Evolutionary conservation across 2,888 invertebrate genomes (phyloP), one percentile per base, ranked within the genome.

Genomic region (Therioaphis trifolii): DNA sequence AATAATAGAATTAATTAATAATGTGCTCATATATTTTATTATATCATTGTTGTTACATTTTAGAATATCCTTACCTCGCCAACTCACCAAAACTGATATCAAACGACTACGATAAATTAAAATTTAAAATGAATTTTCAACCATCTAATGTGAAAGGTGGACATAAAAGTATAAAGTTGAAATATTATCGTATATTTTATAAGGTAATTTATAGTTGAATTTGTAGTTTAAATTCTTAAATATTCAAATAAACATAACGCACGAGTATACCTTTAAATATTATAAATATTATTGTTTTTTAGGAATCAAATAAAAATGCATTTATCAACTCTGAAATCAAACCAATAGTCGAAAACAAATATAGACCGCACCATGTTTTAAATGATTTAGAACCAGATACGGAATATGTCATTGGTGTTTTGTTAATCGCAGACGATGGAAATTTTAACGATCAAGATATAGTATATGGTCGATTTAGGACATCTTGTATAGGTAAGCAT

Each of bases 141-240:
- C 7, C 40, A 4, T 15, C 24, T 58, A 75, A 75, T 43, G 40
- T 72, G n/a, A n/a, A 35, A n/a, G 21, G 5, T 0, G 74, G 55
- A 35, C 35, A 40, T 40, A 55, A 74, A 35, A 35, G 21, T 29
- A 35, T 35, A 1, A 74, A 29, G 12, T n/a, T 61, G 43, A 40
- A 58, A 58, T 75, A 75, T 43, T 75, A 58, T 58, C 75, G 58
- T 43, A 18, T 75, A 24, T 1, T 75, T 58, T 58, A 40, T 27
- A 75, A 75, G 58, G 75, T 75, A 75, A 27, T 35, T 24, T 58
- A n/a, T n/a, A n/a, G n/a, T n/a, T n/a, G n/a, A n/a, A n/a, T n/a
- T n/a, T n/a, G n/a, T n/a, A n/a, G n/a, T n/a, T n/a, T n/a, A n/a
- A n/a, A n/a, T n/a, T n/a, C n/a, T n/a, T n/a, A n/a, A n/a, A n/a